Conservation (phyloP, 2,113 vertebrate species). For the Caranx melampygus region DNA sequence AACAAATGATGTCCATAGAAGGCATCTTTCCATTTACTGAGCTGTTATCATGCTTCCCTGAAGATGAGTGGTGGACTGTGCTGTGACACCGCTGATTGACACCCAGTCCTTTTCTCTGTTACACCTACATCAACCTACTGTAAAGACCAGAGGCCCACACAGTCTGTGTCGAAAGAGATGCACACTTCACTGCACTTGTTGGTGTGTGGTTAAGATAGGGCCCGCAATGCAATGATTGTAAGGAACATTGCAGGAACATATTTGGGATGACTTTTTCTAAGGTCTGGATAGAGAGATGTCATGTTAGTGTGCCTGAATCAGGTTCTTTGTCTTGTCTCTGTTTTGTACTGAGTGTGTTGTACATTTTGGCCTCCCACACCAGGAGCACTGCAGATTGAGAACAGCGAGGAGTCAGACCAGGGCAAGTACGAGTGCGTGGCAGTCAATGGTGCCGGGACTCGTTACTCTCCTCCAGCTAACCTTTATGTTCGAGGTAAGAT, state of each 20-base stretch:
- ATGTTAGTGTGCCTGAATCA: neutral
- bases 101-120: too few relatives aligned
- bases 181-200: too few relatives aligned
- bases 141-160: too few relatives aligned
- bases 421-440: constrained; percentile 99
- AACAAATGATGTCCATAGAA: too few relatives aligned
- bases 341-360: neutral
- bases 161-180: too few relatives aligned
- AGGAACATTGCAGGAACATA: neutral
- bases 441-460: constrained; percentile 94
- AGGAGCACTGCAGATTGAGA: constrained; percentile 98
- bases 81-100: too few relatives aligned
- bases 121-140: too few relatives aligned
- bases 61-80: too few relatives aligned
- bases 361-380: constrained; percentile 71
- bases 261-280: neutral
- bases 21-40: too few relatives aligned
- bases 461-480: constrained; percentile 96
- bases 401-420: constrained; percentile 98
- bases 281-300: neutral
- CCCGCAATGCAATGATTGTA: too few relatives aligned
- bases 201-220: too few relatives aligned
- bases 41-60: too few relatives aligned
- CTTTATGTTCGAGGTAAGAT: constrained; percentile 98
- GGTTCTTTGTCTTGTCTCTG: neutral